Evolutionary conservation across 2,113 vertebrate genomes (phyloP).

Genomic region (Lethenteron reissneri): DNA sequence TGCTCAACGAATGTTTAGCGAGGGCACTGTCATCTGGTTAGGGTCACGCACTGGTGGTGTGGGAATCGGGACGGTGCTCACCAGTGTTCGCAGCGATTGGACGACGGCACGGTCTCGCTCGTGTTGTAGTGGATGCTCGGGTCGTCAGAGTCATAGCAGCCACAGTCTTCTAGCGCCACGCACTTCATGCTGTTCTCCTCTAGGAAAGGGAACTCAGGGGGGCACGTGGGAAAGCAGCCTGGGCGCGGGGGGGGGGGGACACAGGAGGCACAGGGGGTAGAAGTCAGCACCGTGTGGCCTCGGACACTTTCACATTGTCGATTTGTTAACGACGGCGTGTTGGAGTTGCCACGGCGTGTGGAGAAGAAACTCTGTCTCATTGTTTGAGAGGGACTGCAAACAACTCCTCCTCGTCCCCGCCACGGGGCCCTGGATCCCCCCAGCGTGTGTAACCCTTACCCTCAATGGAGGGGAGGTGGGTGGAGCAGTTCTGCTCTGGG

Average conservation of each 20-base stretch:
- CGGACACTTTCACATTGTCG: no score
- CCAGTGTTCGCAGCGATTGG: constrained; percentile 1
- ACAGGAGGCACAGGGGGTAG: no score
- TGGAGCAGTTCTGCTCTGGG: constrained; percentile 1
- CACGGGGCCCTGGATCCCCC: no score
- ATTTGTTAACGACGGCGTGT: no score
- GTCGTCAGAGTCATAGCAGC: neutral
- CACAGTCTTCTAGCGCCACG: neutral
- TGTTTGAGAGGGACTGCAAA: no score
- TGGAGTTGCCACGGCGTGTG: no score
- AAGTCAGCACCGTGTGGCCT: no score
- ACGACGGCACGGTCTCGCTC: neutral
- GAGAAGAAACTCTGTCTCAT: no score
- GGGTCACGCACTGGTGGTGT: no score
- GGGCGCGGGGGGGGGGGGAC: neutral
- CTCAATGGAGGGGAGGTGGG: constrained; percentile 4
- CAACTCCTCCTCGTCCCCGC: no score
- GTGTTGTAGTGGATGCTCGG: constrained; percentile 3
- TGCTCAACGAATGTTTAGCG: no score
- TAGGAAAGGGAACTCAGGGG: neutral
- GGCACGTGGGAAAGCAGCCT: constrained; percentile 4
- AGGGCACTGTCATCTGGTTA: no score
- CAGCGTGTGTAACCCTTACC: neutral
- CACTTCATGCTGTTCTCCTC: constrained; percentile 5
- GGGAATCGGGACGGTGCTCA: neutral